Evolutionary conservation across 2,797 vertebrate species (phyloP).

Genomic region (Erpetoichthys calabaricus): DNA sequence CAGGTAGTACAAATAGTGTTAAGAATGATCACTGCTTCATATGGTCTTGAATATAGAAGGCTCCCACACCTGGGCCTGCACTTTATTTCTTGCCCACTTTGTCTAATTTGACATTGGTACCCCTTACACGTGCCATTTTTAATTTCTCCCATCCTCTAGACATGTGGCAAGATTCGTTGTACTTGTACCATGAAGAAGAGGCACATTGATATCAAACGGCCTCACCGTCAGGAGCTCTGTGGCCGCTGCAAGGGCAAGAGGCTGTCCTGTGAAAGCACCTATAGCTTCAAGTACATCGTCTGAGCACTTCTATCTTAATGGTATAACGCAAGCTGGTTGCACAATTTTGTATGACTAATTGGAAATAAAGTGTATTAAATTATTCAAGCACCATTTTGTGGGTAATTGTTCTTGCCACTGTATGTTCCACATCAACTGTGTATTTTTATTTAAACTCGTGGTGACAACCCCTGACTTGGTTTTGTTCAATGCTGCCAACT

Average conservation of each 20-base stretch:
- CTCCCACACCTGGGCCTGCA: neutral
- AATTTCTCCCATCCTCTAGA: constrained; percentile 33
- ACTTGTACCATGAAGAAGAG: constrained; percentile 76
- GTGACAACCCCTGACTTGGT: too few relatives aligned
- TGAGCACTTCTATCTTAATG: constrained; percentile 29
- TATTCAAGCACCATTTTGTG: constrained; percentile 7
- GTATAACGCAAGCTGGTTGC: neutral
- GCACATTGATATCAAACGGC: constrained; percentile 72
- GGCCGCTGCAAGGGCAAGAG: constrained; percentile 78
- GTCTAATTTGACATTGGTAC: neutral
- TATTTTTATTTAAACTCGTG: too few relatives aligned
- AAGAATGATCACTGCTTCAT: neutral
- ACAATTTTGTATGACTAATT: constrained; percentile 16
- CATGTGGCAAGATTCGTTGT: constrained; percentile 68
- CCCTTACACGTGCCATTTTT: neutral
- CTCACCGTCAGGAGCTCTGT: constrained; percentile 83
- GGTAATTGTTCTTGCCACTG: neutral
- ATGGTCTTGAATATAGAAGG: neutral
- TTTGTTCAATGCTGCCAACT: too few relatives aligned
- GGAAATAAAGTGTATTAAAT: neutral
- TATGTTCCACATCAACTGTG: too few relatives aligned
- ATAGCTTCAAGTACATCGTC: constrained; percentile 80
- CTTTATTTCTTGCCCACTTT: neutral
- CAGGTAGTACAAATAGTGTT: constrained; percentile 44
- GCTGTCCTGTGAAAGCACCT: constrained; percentile 79